Evolutionary conservation across 2,888 invertebrate genomes (phyloP), one percentile per base, ranked within the genome.

Genomic region (Oligia strigilis): DNA sequence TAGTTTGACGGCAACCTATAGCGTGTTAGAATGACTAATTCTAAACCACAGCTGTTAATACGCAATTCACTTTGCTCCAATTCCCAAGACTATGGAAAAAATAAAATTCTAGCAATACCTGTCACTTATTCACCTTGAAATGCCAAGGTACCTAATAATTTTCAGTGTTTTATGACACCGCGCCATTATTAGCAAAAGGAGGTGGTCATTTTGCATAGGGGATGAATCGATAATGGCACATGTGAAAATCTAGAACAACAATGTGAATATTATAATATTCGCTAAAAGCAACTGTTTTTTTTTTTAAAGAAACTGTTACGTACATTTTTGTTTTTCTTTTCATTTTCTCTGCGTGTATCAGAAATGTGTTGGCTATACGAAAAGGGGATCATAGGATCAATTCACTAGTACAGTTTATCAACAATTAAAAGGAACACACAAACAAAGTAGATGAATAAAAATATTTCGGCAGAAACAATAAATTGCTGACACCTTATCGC

Each of bases 21-120:
- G 43, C 58, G 19, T 40, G 19, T 43, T 19, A 29, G 17, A 77
- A 77, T 46, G 40, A 58, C 49, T 81, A 40, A 55, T 40, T 72
- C 40, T 13, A 64, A 62, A 60, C 46, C 23, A 49, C 83, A 84
- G 46, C 80, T 84, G 84, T n/a, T 9, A 29, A 49, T 36, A 40
- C 1, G 62, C 62, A 49, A 78, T 80, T 29, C 46, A 83, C 14
- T 40, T 8, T 52, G 36, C 19, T 65, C 43, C 2, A 2, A n/a
- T 84, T 83, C 75, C 58, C 82, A 85, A 17, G 81, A n/a, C 8
- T 36, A 66, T 55, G 17, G 6, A 71, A 85, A 70, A 82, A 82
- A 65, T 9, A 52, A 5, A 6, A 13, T 65, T 81, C 72, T 55
- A 40, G 19, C 5, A 72, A 66, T 70, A 36, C n/a, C n/a, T 17